Percentiles rank a stretch among this genome's conserved stretches.
These are phyloP conservation scores for Ophthalmolycus amberensis DNA, from an alignment of 2,113 vertebrate genomes.

Conservation along the genomic window DNA sequence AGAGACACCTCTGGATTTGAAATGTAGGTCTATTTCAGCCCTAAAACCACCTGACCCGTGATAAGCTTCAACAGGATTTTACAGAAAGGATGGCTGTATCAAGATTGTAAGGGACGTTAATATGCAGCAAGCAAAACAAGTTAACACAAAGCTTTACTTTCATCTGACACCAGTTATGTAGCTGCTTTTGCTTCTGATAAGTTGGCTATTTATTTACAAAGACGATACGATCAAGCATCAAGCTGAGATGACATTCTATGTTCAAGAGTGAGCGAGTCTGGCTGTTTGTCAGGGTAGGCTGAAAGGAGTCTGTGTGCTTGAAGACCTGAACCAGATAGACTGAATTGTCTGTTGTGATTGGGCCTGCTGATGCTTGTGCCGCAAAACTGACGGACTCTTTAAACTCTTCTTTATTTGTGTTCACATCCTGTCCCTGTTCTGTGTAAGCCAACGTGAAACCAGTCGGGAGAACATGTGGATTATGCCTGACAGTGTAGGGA, in stretches of 20 bases:
- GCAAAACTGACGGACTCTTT: conserved; percentile 30
- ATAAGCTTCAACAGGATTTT: conserved; percentile 16
- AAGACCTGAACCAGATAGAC: conserved; percentile 16
- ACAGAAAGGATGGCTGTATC: conserved; percentile 1
- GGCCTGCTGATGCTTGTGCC: neutral
- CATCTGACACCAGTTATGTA: neutral
- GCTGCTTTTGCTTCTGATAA: neutral
- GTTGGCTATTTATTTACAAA: conserved; percentile 10
- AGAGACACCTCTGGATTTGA: conserved; percentile 1
- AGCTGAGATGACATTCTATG: neutral
- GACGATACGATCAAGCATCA: conserved; percentile 9
- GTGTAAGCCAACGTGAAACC: conserved; percentile 34
- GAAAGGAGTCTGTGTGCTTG: neutral
- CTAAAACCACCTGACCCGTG: conserved; percentile 11
- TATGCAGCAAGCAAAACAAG: conserved; percentile 3
- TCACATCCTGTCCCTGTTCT: conserved; percentile 25
- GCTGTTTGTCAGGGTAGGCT: conserved; percentile 15
- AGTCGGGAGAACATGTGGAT: conserved; percentile 41
- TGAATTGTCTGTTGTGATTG: neutral
- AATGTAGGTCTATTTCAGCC: conserved; percentile 4
- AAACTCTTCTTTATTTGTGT: conserved; percentile 42
- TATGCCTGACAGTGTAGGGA: conserved; percentile 28
- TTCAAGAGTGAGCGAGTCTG: conserved; percentile 9
- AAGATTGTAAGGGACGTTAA: neutral
- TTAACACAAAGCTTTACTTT: neutral